Evolutionary conservation across 2,888 invertebrate species (phyloP).

Genomic region (Melinopterus prodromus): DNA sequence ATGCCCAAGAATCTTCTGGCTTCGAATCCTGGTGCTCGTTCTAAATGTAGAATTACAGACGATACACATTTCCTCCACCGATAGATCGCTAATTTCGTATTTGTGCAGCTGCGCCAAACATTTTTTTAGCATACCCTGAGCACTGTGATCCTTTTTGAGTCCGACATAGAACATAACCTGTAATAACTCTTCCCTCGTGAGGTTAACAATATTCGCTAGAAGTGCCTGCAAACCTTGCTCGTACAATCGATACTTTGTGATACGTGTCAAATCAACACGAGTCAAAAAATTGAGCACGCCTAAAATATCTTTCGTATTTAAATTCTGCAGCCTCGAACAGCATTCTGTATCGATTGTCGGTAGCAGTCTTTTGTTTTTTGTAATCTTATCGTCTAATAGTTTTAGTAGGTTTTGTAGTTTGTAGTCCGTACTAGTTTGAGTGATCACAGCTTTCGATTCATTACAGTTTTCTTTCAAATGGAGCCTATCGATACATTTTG

Average conservation of each 20-base stretch:
- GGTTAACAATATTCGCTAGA: slow-evolving; percentile 42
- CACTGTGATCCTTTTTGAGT: slow-evolving; percentile 49
- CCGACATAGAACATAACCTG: slow-evolving; percentile 58
- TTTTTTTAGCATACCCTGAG: slow-evolving; percentile 49
- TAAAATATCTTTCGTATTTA: slow-evolving; percentile 48
- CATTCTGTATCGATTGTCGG: slow-evolving; percentile 53
- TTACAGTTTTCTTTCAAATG: background rate
- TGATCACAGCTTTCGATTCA: too few relatives aligned
- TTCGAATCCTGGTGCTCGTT: slow-evolving; percentile 56
- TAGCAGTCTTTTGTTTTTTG: background rate
- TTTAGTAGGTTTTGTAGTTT: slow-evolving; percentile 9
- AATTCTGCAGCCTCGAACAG: slow-evolving; percentile 46
- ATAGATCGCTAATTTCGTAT: slow-evolving; percentile 47
- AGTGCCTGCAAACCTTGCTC: slow-evolving; percentile 49
- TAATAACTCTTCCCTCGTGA: slow-evolving; percentile 53
- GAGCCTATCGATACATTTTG: background rate
- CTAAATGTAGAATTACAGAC: slow-evolving; percentile 58
- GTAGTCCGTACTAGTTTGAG: background rate
- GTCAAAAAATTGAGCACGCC: slow-evolving; percentile 52
- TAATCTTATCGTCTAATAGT: background rate
- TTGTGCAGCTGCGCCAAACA: slow-evolving; percentile 50
- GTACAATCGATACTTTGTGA: slow-evolving; percentile 53
- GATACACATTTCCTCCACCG: slow-evolving; percentile 56
- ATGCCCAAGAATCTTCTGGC: slow-evolving; percentile 50
- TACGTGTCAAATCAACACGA: slow-evolving; percentile 50